Conservation (phyloP, 1,140 invertebrate species). For the Eriosoma lanigerum region DNA sequence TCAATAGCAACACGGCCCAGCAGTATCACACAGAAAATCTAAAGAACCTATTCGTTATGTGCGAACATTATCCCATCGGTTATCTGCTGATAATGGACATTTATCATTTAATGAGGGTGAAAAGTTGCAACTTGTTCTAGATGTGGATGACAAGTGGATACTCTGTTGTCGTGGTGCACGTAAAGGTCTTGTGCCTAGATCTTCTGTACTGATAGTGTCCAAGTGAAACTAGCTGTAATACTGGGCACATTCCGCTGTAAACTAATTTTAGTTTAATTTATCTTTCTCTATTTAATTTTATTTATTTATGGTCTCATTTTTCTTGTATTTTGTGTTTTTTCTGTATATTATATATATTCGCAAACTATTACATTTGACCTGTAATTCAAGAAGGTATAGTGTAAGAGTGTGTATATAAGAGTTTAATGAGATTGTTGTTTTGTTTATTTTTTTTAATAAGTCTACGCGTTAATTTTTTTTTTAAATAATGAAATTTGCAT, state of each 20-base stretch:
- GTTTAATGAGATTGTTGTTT: constrained; percentile 12
- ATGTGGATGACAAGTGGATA: constrained; percentile 76
- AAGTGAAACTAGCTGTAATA: constrained; percentile 40
- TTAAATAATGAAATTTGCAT: neutral
- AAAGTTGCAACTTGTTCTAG: constrained; percentile 70
- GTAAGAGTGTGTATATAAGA: neutral
- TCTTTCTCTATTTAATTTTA: neutral
- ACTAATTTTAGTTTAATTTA: constrained; percentile 12
- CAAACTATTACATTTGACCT: constrained; percentile 19
- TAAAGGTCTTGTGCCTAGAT: constrained; percentile 75
- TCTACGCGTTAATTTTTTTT: neutral
- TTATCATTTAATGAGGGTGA: constrained; percentile 79
- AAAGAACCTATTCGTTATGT: constrained; percentile 65
- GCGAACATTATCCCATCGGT: constrained; percentile 70
- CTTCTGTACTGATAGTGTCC: constrained; percentile 64
- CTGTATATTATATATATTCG: constrained; percentile 4
- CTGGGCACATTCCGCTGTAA: constrained; percentile 10
- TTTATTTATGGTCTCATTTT: constrained; percentile 47
- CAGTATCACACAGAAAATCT: constrained; percentile 54
- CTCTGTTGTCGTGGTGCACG: constrained; percentile 75
- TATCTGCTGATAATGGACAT: constrained; percentile 74
- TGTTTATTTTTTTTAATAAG: constrained; percentile 3
- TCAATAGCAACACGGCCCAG: constrained; percentile 54
- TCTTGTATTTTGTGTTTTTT: constrained; percentile 46
- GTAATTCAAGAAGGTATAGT: neutral